Evolutionary conservation across 2,797 vertebrate species (phyloP), one percentile per base, ranked within the genome.

Genomic region (Gallirallus australis): DNA sequence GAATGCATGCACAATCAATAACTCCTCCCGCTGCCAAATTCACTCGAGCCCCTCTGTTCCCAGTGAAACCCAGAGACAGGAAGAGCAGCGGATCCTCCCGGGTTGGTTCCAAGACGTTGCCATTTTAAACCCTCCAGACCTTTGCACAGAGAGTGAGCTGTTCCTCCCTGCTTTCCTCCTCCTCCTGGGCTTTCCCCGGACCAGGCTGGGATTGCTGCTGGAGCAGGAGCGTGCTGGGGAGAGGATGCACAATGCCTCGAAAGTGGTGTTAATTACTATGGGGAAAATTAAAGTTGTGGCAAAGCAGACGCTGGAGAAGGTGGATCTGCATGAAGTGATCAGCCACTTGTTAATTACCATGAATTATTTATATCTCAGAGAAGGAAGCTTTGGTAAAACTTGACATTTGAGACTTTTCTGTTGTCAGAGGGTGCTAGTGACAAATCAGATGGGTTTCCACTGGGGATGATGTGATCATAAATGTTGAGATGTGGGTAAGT

Each of bases 371-470:
- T 83, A 11, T 25, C 69, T 54, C 33, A 4, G 76, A 77, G 52
- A 86, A 85, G 61, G 15, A 66, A 84, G 37, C 42, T 83, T 91
- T 91, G 66, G 89, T 94, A 79, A 94, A 96, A 90, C n/a, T 30
- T 52, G 63, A 20, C 30, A 18, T 91, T 89, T 88, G 89, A 93
- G 65, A 21, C 27, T 57, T 50, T 35, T 3, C 56, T 52, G 30
- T 86, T 82, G 28, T 61, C 27, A 60, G 57, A 35, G 37, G 42
- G 60, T 3, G 1, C 23, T 86, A 45, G 42, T 20, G 48, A 60
- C 53, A 50, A 83, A 96, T 79, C 60, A 53, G 61, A 78, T 1
- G 1, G 11, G 65, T 91, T 89, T 82, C 66, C n/a, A 3, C 0
- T 65, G 61, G 78, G 72, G 27, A 45, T 11, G n/a, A 56, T 28